Base-by-base conservation (phyloP, 2,888 invertebrate genomes). In the Girardia tigrina region DNA sequence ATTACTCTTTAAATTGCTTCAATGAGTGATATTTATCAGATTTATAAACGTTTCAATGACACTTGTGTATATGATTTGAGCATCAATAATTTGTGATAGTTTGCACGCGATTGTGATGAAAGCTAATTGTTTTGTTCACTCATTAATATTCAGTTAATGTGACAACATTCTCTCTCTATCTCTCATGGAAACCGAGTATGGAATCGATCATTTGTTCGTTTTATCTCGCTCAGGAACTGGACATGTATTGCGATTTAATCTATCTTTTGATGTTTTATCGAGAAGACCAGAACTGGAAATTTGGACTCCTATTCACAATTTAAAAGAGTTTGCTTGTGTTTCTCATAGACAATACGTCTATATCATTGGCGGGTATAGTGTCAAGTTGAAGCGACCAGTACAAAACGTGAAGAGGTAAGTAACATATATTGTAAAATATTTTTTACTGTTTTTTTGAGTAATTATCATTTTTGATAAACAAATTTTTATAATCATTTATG, bases 311-410 rank as follows among this genome's bases (percentile, higher is more conserved):
- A 16, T 56, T 56, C 8, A 12, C 4, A 56, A 56, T 56, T 56
- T 56, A 23, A 56, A 56, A 56, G 56, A 56, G n/a, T 56, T 56
- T 56, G n/a, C 56, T 23, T 56, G 56, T 56, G 56, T 56, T n/a
- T 56, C 56, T 12, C n/a, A 56, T 56, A 56, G 23, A 16, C 56
- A 56, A 56, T 56, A 12, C 23, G n/a, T 56, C 6, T 56, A 56
- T n/a, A 23, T 56, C 23, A 6, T 56, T 12, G 56, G 56, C 4
- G 56, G 56, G 23, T 56, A 56, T 56, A 56, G 56, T 56, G 56
- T n/a, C n/a, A 56, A 56, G n/a, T 56, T 56, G 56, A 56, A 56
- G n/a, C 4, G 56, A 56, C 56, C 56, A 8, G n/a, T 56, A 20
- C 56, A 56, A 56, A 56, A 56, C n/a, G 56, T 56, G 4, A 56